phyloP scores from a whole-genome alignment of 1,140 invertebrate genomes.

The Sarcophaga bullata region DNA sequence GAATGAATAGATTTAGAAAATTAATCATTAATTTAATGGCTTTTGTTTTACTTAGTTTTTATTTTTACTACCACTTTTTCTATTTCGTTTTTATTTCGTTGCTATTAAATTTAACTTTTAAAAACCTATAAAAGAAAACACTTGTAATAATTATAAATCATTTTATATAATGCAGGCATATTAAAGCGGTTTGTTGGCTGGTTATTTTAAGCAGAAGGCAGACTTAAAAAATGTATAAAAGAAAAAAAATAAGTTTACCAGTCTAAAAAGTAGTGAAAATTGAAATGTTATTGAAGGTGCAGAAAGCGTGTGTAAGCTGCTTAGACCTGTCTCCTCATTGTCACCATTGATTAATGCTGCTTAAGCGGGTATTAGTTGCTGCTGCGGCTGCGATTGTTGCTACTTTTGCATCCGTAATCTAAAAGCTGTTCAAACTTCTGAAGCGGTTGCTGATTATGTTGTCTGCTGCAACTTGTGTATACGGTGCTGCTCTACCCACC shows the following conservation, averaged over 20 bases:
- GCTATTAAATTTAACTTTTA: slow-evolving; percentile 15
- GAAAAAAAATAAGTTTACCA: slow-evolving; percentile 19
- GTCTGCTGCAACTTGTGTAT: slow-evolving; percentile 8
- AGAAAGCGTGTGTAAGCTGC: slow-evolving; percentile 25
- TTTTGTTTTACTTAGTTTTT: not conserved
- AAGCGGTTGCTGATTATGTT: slow-evolving; percentile 19
- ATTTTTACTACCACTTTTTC: not conserved
- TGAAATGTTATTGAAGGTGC: slow-evolving; percentile 24
- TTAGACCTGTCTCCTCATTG: slow-evolving; percentile 12
- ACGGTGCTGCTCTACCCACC: not conserved
- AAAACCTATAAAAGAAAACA: not conserved
- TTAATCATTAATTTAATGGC: not conserved
- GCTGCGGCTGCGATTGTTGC: slow-evolving; percentile 40
- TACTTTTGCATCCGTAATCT: slow-evolving; percentile 22
- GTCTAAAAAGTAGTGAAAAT: not conserved
- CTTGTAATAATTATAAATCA: slow-evolving; percentile 21
- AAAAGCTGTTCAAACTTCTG: slow-evolving; percentile 2
- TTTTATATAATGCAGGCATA: slow-evolving; percentile 39
- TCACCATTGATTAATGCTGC: slow-evolving; percentile 24
- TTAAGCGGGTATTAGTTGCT: slow-evolving; percentile 19
- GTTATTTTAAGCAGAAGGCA: slow-evolving; percentile 40
- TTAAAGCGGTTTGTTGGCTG: slow-evolving; percentile 38
- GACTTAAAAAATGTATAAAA: slow-evolving; percentile 27
- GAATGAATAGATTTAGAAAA: not conserved
- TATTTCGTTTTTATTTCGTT: slow-evolving; percentile 22